Base-by-base conservation (phyloP, 2,888 invertebrate species). In the Polymixis flavicincta region DNA sequence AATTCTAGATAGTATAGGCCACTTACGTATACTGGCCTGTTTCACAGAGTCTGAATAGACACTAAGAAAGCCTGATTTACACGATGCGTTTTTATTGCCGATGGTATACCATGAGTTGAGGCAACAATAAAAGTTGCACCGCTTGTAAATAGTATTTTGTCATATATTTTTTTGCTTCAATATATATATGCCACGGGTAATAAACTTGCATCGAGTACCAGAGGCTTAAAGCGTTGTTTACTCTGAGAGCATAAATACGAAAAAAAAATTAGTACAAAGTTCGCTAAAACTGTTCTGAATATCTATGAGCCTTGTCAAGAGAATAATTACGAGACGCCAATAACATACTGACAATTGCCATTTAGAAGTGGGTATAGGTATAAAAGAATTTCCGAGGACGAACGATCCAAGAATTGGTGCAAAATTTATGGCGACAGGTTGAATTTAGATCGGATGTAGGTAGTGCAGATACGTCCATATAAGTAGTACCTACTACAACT, bases 351-450 rank as follows among this genome's bases (percentile, higher is more conserved):
- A 50, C 14, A 28, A 45, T 32, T 52, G 45, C 19, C 32, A 60
- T 37, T 45, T 17, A n/a, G n/a, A 28, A 45, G 7, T 19, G 11
- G 1, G n/a, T 45, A 11, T 1, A 25, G 7, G 48, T 55, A n/a
- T 19, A 19, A 42, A n/a, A 28, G 14, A 50, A 74, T 50, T 48
- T n/a, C 14, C 25, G 25, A 37, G 17, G 32, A 74, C 45, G 45
- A 64, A 45, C 14, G 50, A 37, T 42, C 42, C 28, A 54, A 61
- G 76, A 75, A 61, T 42, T 54, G 61, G 25, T n/a, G 22, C 14
- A 50, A 50, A 61, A 82, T 76, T 82, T 63, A 76, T 75, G 61
- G 82, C 17, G 76, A 82, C 76, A 50, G 82, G 37, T 75, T 28
- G 55, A 50, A 75, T 28, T 82, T 32, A 55, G 76, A 82, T 76